Evolutionary conservation across 2,888 invertebrate genomes (phyloP).

Genomic region (Folsomia manolachei): DNA sequence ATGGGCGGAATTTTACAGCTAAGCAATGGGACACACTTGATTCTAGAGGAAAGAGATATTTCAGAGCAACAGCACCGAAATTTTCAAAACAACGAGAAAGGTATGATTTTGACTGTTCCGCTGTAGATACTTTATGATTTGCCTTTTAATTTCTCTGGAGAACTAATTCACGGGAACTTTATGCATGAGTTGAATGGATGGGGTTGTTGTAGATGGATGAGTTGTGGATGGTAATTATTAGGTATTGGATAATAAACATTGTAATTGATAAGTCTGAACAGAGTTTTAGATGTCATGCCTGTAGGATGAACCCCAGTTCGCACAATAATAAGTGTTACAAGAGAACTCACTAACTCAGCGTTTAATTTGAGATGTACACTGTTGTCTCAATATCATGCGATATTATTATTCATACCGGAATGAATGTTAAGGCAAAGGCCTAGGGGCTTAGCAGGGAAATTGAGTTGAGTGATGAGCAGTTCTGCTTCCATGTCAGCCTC

Average conservation of each 20-base stretch:
- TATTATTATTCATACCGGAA: slow-evolving; percentile 7
- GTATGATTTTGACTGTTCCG: background rate
- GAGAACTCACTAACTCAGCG: background rate
- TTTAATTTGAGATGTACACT: background rate
- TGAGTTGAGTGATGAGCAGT: slow-evolving; percentile 13
- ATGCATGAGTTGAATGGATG: too few species aligned
- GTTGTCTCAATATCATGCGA: too few species aligned
- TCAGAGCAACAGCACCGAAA: slow-evolving; percentile 9
- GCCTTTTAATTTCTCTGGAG: background rate
- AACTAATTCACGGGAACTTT: too few species aligned
- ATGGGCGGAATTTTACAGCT: slow-evolving; percentile 29
- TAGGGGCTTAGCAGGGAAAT: slow-evolving; percentile 2
- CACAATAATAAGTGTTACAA: background rate
- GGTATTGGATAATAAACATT: background rate
- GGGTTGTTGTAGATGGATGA: background rate
- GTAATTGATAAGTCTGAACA: background rate
- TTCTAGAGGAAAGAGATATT: slow-evolving; percentile 27
- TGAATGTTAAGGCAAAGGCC: background rate
- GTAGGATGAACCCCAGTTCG: background rate
- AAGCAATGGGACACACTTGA: slow-evolving; percentile 14
- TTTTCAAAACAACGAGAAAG: background rate
- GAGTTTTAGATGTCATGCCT: background rate
- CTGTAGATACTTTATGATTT: background rate
- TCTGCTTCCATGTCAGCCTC: slow-evolving; percentile 3
- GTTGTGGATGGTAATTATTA: background rate